Evolutionary conservation across 2,797 vertebrate genomes (phyloP), one percentile per base, ranked within the genome.

Genomic region (Hozukius guyotensis): DNA sequence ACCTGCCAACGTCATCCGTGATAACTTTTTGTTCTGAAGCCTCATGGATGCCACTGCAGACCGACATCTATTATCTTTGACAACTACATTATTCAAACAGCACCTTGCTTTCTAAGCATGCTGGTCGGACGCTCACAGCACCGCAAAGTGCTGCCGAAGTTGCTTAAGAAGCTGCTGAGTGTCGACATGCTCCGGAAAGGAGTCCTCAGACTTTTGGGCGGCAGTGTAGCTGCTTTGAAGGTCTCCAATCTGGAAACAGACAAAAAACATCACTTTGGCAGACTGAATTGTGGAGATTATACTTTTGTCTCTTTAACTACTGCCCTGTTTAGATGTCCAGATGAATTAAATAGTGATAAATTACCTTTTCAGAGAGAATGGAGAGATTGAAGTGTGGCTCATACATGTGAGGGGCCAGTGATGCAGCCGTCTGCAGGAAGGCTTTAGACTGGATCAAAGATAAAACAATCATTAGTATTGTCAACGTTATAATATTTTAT

Each of bases 301-400:
- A 36, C 36, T 42, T 16, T 31, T 27, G 18, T 49, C 8, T 46
- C 31, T 56, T 62, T 27, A 46, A 42, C 24, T 3, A 24, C 5
- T 55, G 16, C 8, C 46, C 27, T 27, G 20, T 46, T 62, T 13
- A 60, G 4, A 34, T 16, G 36, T 38, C 61, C 3, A 56, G 18
- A 59, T 66, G 1, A 36, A 52, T 25, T 8, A 38, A 42, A 55
- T 1, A n/a, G 42, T 0, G 2, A n/a, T 36, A 27, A 24, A 57
- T 91, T 97, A 99, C 99, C 97, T 98, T 98, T 84, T 99, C 97
- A 67, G 97, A 98, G 70, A 99, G 92, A 53, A 96, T 91, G 77
- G 97, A 96, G 67, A 97, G 96, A 91, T 99, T 99, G 88, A 97
- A 99, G 93, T 99, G 98, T 5, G 98, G 97, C 64, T 99, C 98